A percentile compares a stretch with the other conserved stretches of the same genome.
Conservation (phyloP, 2,113 vertebrate genomes). For the Solenodon paradoxus region DNA sequence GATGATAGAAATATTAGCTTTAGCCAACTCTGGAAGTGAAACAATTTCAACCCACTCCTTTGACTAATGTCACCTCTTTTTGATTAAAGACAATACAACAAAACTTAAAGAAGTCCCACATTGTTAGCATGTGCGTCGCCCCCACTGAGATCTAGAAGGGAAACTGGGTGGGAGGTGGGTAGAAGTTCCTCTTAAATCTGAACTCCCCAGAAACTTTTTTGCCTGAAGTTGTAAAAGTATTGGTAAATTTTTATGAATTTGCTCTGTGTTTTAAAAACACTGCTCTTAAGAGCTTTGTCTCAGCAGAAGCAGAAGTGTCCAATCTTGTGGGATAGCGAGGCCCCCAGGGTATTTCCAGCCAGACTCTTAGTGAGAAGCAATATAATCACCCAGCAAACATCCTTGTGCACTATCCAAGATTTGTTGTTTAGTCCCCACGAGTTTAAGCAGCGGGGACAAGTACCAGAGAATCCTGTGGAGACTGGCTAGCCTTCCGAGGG, state of each 20-base stretch:
- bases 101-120: background rate
- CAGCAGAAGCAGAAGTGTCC: slow-evolving; percentile 63
- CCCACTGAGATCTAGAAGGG: background rate
- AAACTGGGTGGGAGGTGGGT: background rate
- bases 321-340: background rate
- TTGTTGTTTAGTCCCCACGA: background rate
- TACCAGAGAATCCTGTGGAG: background rate
- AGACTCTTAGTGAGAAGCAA: background rate
- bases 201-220: slow-evolving; percentile 51
- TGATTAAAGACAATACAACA: background rate
- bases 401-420: background rate
- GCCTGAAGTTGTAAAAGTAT: slow-evolving; percentile 31
- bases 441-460: background rate
- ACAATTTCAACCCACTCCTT: background rate
- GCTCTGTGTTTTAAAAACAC: slow-evolving; percentile 9
- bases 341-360: slow-evolving; percentile 72
- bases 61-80: background rate
- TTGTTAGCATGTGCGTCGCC: background rate
- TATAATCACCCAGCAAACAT: background rate
- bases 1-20: background rate
- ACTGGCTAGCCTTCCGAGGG: background rate
- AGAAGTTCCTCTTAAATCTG: slow-evolving; percentile 33
- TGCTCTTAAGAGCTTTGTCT: background rate
- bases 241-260: slow-evolving; percentile 45
- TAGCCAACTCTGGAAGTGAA: background rate